Conservation (phyloP, 2,113 vertebrate genomes). For the Chinchilla lanigera region DNA sequence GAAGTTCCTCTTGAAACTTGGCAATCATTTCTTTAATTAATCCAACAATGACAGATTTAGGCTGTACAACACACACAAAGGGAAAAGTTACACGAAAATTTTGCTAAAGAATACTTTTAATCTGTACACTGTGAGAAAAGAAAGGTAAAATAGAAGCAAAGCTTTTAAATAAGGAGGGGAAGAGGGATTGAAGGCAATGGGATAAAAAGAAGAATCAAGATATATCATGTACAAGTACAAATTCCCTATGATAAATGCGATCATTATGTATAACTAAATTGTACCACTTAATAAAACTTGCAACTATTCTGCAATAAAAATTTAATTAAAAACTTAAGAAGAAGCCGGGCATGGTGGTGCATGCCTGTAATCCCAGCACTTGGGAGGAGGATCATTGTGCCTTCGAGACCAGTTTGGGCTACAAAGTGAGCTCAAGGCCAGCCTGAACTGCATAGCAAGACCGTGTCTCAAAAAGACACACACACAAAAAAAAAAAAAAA, state of each 20-base stretch:
- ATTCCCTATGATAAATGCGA: background rate
- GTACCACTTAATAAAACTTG: background rate
- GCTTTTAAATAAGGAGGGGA: background rate
- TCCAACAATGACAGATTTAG: constrained; percentile 91
- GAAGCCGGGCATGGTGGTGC: too few relatives aligned
- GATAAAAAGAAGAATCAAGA: background rate
- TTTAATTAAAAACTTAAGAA: background rate
- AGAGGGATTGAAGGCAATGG: background rate
- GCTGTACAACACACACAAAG: constrained; percentile 87
- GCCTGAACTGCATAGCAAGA: too few relatives aligned
- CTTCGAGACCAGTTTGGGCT: too few relatives aligned
- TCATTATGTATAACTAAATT: background rate
- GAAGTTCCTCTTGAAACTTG: constrained; percentile 96
- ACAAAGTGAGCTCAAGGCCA: too few relatives aligned
- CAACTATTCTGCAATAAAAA: background rate
- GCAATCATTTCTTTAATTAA: constrained; percentile 94
- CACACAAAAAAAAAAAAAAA: too few relatives aligned
- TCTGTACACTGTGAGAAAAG: background rate
- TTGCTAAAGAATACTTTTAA: constrained; percentile 42
- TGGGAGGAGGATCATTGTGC: too few relatives aligned
- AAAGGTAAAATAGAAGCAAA: background rate
- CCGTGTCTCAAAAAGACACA: too few relatives aligned
- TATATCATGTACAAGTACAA: background rate
- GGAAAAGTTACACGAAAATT: constrained; percentile 34
- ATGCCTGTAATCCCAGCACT: too few relatives aligned